Evolutionary conservation across 1,140 invertebrate species (phyloP), one percentile per base, ranked within the genome.

Genomic region (Artemia franciscana): DNA sequence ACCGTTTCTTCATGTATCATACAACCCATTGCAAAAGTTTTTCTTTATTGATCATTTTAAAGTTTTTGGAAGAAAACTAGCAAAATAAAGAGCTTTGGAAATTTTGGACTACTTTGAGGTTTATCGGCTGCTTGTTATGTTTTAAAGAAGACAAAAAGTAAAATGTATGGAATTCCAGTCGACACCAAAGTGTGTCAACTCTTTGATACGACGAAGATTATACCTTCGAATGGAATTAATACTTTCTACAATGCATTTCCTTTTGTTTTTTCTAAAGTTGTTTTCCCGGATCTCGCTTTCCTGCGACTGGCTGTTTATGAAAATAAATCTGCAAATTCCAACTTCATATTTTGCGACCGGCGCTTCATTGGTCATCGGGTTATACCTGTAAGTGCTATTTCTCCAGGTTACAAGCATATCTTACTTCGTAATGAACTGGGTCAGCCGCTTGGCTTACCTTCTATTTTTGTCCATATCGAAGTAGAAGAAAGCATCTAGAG

Each of bases 131-230:
- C n/a, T n/a, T n/a, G n/a, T n/a, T n/a, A n/a, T n/a, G n/a, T n/a
- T n/a, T n/a, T n/a, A n/a, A n/a, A n/a, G n/a, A n/a, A n/a, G n/a
- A n/a, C n/a, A n/a, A n/a, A n/a, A n/a, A n/a, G n/a, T n/a, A n/a
- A 98, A 71, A 97, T 98, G 94, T 98, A 94, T 72, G 95, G 95
- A 1, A 76, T 98, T 63, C 93, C 95, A 0, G 94, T 94, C 0
- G 96, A 99, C 72, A 98, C 95, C 0, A 93, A 98, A 9, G 78
- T 93, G 28, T 93, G 95, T 77, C 90, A 90, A 76, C 97, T 96
- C 74, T n/a, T n/a, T n/a, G n/a, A n/a, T n/a, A 79, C 87, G 58
- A 99, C 96, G 0, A 86, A 87, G 75, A 86, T 88, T 23, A 86
- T 97, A 9, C 83, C 86, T 0, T 90, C 87, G 64, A 98, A 98